Percentiles rank a stretch among this genome's conserved stretches.
These are phyloP conservation scores for Eupsilia transversa DNA, from an alignment of 2,888 invertebrate genomes.

Conservation along the genomic window DNA sequence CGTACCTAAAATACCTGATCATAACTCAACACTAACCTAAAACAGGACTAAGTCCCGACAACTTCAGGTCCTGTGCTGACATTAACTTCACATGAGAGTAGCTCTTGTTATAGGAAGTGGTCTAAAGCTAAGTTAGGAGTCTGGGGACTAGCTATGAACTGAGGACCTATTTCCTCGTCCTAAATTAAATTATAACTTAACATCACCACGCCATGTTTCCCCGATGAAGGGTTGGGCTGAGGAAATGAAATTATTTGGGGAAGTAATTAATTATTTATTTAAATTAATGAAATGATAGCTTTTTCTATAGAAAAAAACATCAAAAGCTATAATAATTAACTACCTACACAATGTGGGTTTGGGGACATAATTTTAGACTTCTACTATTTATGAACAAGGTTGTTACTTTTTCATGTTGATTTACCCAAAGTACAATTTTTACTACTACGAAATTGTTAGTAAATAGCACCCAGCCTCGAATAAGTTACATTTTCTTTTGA, in stretches of 20 bases:
- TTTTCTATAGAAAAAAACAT: neutral
- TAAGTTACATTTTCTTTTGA: neutral
- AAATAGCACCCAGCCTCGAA: neutral
- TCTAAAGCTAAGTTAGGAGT: neutral
- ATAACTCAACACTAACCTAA: neutral
- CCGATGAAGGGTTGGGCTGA: too few species aligned
- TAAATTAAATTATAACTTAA: neutral
- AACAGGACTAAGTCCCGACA: neutral
- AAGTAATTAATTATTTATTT: too few species aligned
- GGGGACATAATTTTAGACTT: neutral
- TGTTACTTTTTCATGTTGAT: neutral
- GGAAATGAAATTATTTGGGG: neutral
- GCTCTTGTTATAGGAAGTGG: neutral
- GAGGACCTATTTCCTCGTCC: neutral
- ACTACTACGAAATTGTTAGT: neutral
- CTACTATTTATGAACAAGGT: neutral
- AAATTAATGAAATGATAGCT: too few species aligned
- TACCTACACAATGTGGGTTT: too few species aligned
- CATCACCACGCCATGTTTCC: too few species aligned
- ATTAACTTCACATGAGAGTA: neutral
- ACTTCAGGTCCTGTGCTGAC: constrained; percentile 11
- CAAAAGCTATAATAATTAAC: too few species aligned
- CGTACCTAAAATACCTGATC: neutral
- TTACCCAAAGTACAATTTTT: neutral
- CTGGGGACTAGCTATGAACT: neutral